These are phyloP conservation scores for Dicyrtomina minuta DNA, from an alignment of 2,888 invertebrate genomes.

Conservation along the genomic window DNA sequence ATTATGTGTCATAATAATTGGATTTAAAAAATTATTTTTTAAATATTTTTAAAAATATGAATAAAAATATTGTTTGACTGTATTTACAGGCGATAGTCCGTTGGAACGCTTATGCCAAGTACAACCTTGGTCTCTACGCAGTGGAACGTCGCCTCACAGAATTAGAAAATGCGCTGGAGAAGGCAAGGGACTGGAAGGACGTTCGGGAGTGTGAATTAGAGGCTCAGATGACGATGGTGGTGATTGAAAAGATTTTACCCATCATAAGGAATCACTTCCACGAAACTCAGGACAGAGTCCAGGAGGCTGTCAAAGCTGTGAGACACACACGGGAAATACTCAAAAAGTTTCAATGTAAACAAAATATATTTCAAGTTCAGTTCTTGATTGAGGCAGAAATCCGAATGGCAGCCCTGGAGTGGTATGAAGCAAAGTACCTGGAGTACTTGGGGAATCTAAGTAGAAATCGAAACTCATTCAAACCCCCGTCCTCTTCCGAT, in stretches of 20 bases:
- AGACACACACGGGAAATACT: conserved; percentile 40
- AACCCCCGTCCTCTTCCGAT: too few species aligned
- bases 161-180: conserved; percentile 36
- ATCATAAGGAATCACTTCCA: conserved; percentile 47
- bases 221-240: conserved; percentile 14
- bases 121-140: conserved; percentile 35
- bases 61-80: not conserved
- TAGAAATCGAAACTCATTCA: too few species aligned
- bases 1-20: too few species aligned
- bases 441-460: too few species aligned
- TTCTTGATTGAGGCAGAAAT: conserved; percentile 41
- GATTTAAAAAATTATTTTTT: too few species aligned
- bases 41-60: too few species aligned
- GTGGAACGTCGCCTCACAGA: conserved; percentile 35
- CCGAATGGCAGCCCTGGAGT: conserved; percentile 47
- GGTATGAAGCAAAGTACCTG: conserved; percentile 44
- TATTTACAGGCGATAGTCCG: conserved; percentile 42
- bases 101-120: conserved; percentile 51
- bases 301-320: conserved; percentile 44
- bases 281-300: conserved; percentile 40
- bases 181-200: conserved; percentile 25
- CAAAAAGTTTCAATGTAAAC: conserved; percentile 11
- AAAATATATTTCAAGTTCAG: conserved; percentile 23
- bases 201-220: conserved; percentile 17
- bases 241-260: conserved; percentile 39